Percentiles rank a stretch among this genome's conserved stretches.
These are phyloP conservation scores for Tridacna gigas DNA, from an alignment of 2,888 invertebrate species.

Conservation along the genomic window DNA sequence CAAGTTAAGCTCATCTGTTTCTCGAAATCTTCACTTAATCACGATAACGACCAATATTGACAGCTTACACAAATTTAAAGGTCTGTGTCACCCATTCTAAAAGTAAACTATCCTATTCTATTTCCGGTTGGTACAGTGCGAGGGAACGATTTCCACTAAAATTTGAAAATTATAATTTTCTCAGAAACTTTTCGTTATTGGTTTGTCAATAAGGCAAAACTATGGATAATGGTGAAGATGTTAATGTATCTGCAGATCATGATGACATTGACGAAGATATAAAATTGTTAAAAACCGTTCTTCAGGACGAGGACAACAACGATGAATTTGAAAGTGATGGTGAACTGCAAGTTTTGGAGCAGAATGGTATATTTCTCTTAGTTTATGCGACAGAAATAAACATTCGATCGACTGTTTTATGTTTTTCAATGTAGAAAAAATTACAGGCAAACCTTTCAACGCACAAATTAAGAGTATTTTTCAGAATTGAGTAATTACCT, in stretches of 20 bases:
- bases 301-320: slow-evolving; percentile 68
- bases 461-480: neutral
- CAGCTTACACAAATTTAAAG: too few relatives aligned
- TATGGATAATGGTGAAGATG: slow-evolving; percentile 17
- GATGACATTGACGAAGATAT: slow-evolving; percentile 74
- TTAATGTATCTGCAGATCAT: slow-evolving; percentile 15
- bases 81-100: too few relatives aligned
- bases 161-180: slow-evolving; percentile 36
- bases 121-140: neutral
- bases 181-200: neutral
- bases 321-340: slow-evolving; percentile 68
- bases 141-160: neutral
- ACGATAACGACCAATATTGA: too few relatives aligned
- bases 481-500: neutral
- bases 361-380: slow-evolving; percentile 30
- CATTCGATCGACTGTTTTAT: neutral
- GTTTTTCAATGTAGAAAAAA: neutral
- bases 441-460: neutral
- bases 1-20: too few relatives aligned
- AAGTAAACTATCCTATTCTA: too few relatives aligned
- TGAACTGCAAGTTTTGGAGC: slow-evolving; percentile 57
- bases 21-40: too few relatives aligned
- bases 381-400: neutral
- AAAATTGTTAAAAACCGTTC: slow-evolving; percentile 70
- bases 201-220: neutral